Conservation (phyloP, 1,140 invertebrate species). For the Copidosoma floridanum region DNA sequence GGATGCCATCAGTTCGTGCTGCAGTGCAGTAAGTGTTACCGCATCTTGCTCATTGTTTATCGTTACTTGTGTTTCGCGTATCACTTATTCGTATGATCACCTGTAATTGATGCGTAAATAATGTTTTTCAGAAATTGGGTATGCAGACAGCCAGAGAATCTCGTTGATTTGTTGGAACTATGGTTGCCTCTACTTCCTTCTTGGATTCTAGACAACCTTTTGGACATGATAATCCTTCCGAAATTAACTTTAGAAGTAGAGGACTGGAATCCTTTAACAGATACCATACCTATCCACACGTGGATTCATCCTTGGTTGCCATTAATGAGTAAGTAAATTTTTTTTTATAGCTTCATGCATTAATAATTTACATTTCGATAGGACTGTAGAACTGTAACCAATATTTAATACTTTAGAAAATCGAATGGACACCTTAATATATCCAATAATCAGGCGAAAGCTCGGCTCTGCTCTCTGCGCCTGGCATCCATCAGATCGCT, state of each 20-base stretch:
- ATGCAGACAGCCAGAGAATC: slow-evolving; percentile 68
- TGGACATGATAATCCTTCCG: slow-evolving; percentile 80
- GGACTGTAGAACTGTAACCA: no score
- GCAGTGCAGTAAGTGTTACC: slow-evolving; percentile 62
- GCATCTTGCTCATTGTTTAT: neutral
- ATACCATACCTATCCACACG: slow-evolving; percentile 89
- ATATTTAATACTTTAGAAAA: slow-evolving; percentile 52
- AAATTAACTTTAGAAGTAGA: slow-evolving; percentile 77
- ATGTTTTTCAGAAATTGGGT: slow-evolving; percentile 63
- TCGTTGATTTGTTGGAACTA: slow-evolving; percentile 76
- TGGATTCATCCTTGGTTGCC: slow-evolving; percentile 97
- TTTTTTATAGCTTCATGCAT: neutral
- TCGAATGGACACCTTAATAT: slow-evolving; percentile 76
- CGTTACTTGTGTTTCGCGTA: neutral
- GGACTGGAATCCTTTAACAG: slow-evolving; percentile 91
- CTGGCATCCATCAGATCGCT: slow-evolving; percentile 92
- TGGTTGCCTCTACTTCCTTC: slow-evolving; percentile 80
- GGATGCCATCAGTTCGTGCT: slow-evolving; percentile 78
- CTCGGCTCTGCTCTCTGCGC: slow-evolving; percentile 80
- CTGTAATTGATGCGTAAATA: neutral
- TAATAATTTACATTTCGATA: no score
- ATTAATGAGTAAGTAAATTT: slow-evolving; percentile 61
- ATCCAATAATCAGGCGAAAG: slow-evolving; percentile 91
- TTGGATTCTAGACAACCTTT: slow-evolving; percentile 81
- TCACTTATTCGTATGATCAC: neutral